Conservation (phyloP, 2,888 invertebrate genomes). For the Gymnocheta viridis region DNA sequence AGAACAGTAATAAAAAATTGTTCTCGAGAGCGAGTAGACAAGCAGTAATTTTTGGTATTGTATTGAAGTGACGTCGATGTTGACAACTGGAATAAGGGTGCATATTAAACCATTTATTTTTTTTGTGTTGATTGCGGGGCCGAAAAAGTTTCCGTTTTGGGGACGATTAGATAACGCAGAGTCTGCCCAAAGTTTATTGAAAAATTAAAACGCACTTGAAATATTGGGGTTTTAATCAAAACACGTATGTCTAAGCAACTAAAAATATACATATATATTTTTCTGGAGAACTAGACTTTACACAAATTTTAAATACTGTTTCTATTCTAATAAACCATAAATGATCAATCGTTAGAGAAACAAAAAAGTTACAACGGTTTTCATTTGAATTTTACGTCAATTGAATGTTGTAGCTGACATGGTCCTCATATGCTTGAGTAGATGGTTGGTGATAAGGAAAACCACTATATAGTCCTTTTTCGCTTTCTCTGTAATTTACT, state of each 20-base stretch:
- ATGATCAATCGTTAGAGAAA: constrained; percentile 29
- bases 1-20: too few species aligned
- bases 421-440: background rate
- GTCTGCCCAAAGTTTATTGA: constrained; percentile 8
- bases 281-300: constrained; percentile 8
- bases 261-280: constrained; percentile 13
- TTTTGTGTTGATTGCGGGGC: background rate
- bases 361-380: constrained; percentile 30
- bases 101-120: too few species aligned
- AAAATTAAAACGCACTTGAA: constrained; percentile 19
- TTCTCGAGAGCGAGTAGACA: too few species aligned
- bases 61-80: too few species aligned
- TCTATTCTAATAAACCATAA: constrained; percentile 8
- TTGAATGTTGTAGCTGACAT: constrained; percentile 16
- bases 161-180: background rate
- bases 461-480: too few species aligned
- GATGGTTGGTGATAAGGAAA: background rate
- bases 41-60: too few species aligned
- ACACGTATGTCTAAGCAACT: constrained; percentile 14
- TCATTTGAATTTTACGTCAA: constrained; percentile 26
- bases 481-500: too few species aligned
- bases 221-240: constrained; percentile 10
- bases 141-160: constrained; percentile 7
- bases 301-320: background rate
- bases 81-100: too few species aligned